Evolutionary conservation across 2,113 vertebrate genomes (phyloP).

Genomic region (Lepisosteus osseus): DNA sequence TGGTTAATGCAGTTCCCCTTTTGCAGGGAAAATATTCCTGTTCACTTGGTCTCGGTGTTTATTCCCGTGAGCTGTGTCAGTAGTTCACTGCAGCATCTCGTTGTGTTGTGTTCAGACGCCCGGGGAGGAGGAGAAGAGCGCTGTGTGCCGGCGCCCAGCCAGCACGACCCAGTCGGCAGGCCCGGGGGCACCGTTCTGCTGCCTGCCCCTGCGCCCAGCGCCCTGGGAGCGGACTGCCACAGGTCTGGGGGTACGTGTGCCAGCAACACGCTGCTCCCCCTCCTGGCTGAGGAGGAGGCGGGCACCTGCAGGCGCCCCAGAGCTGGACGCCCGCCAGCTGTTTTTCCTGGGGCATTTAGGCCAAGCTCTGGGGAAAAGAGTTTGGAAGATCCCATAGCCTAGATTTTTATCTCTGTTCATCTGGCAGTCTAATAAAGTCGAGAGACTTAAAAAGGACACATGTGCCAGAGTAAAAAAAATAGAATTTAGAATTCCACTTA

Average conservation of each 20-base stretch:
- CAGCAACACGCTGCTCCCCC: not conserved
- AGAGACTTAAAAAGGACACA: too few species aligned
- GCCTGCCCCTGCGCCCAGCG: slow-evolving; percentile 27
- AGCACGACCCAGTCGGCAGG: slow-evolving; percentile 39
- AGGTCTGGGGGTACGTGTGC: slow-evolving; percentile 60
- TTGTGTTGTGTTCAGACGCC: slow-evolving; percentile 31
- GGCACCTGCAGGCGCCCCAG: not conserved
- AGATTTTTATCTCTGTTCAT: not conserved
- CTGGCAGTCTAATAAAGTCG: too few species aligned
- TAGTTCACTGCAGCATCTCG: too few species aligned
- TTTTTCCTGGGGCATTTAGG: not conserved
- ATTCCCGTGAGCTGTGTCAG: too few species aligned
- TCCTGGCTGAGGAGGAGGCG: not conserved
- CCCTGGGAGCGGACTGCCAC: slow-evolving; percentile 39
- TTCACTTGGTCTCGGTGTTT: too few species aligned
- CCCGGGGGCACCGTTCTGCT: slow-evolving; percentile 45
- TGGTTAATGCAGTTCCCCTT: too few species aligned
- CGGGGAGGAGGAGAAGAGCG: slow-evolving; percentile 12
- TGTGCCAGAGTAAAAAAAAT: too few species aligned
- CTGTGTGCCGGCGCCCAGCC: not conserved
- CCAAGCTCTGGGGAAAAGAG: too few species aligned
- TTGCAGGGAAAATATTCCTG: too few species aligned
- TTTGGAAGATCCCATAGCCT: too few species aligned
- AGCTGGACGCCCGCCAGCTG: not conserved
- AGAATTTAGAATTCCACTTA: too few species aligned